These are phyloP conservation scores for Notospermus geniculatus DNA, from an alignment of 1,140 invertebrate species.

Conservation along the genomic window DNA sequence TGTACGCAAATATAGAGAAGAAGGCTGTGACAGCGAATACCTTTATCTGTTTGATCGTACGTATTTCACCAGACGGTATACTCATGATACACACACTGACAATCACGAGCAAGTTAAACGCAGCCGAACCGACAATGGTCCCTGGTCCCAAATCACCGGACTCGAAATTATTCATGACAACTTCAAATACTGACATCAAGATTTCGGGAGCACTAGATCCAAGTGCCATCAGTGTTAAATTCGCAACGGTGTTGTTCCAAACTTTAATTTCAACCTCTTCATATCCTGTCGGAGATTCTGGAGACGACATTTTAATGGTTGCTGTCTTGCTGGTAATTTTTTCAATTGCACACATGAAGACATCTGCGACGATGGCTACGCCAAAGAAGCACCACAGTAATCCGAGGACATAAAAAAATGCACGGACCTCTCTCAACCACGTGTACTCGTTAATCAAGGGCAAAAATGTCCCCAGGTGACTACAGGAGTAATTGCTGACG, in stretches of 20 bases:
- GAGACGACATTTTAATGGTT: slow-evolving; percentile 55
- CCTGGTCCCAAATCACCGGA: slow-evolving; percentile 64
- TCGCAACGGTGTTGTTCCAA: slow-evolving; percentile 70
- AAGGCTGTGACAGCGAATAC: slow-evolving; percentile 63
- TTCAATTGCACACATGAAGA: slow-evolving; percentile 68
- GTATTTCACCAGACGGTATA: slow-evolving; percentile 58
- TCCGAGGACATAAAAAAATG: slow-evolving; percentile 60
- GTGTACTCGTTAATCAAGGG: slow-evolving; percentile 62
- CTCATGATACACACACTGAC: slow-evolving; percentile 62
- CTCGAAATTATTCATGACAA: slow-evolving; percentile 59
- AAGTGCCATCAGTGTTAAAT: slow-evolving; percentile 69
- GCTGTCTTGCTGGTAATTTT: slow-evolving; percentile 67
- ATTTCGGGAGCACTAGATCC: slow-evolving; percentile 69
- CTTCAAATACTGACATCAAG: slow-evolving; percentile 65
- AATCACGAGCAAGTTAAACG: slow-evolving; percentile 66
- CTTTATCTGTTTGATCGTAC: slow-evolving; percentile 59
- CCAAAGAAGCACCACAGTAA: slow-evolving; percentile 61
- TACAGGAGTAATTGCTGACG: slow-evolving; percentile 52
- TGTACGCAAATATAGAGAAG: slow-evolving; percentile 65
- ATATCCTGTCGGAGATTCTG: slow-evolving; percentile 27
- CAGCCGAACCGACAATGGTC: slow-evolving; percentile 69
- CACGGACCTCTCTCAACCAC: slow-evolving; percentile 57
- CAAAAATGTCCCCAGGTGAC: slow-evolving; percentile 58
- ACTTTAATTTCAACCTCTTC: slow-evolving; percentile 48
- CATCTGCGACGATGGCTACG: slow-evolving; percentile 64